Conservation (phyloP, 2,888 invertebrate genomes). For the Hipparchia sbordonii region DNA sequence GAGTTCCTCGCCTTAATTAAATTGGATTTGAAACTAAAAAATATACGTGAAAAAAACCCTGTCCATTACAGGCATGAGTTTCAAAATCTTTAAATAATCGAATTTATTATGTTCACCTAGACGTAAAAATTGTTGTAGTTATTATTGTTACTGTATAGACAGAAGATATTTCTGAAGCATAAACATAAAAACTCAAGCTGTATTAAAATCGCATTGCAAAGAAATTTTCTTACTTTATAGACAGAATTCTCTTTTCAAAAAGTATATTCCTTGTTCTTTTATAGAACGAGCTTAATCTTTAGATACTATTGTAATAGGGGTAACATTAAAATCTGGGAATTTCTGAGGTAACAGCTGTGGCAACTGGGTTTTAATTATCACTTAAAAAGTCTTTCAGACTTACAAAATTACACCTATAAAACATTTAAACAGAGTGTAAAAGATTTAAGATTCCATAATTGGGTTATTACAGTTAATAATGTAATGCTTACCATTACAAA, state of each 20-base stretch:
- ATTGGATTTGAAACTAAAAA: constrained; percentile 82
- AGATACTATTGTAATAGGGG: constrained; percentile 24
- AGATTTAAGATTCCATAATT: constrained; percentile 42
- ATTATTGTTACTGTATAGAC: neutral
- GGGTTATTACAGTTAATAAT: constrained; percentile 5
- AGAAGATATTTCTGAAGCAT: neutral
- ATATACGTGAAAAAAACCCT: constrained; percentile 80
- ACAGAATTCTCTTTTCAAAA: neutral
- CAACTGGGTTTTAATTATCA: constrained; percentile 76
- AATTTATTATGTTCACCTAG: too few relatives aligned
- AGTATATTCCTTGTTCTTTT: constrained; percentile 9
- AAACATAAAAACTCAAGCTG: neutral
- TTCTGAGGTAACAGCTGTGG: constrained; percentile 75
- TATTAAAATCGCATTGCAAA: neutral
- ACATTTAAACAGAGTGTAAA: constrained; percentile 53
- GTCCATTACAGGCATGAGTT: constrained; percentile 78
- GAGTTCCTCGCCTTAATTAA: constrained; percentile 82
- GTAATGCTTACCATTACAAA: neutral
- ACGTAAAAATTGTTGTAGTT: too few relatives aligned
- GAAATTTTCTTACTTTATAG: neutral
- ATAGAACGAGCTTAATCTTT: constrained; percentile 8
- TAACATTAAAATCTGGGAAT: constrained; percentile 61
- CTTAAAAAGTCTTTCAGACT: constrained; percentile 73
- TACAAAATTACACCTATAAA: constrained; percentile 75
- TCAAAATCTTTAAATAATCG: constrained; percentile 40